Conservation (phyloP, 2,113 vertebrate genomes). For the Hyperopisus bebe region DNA sequence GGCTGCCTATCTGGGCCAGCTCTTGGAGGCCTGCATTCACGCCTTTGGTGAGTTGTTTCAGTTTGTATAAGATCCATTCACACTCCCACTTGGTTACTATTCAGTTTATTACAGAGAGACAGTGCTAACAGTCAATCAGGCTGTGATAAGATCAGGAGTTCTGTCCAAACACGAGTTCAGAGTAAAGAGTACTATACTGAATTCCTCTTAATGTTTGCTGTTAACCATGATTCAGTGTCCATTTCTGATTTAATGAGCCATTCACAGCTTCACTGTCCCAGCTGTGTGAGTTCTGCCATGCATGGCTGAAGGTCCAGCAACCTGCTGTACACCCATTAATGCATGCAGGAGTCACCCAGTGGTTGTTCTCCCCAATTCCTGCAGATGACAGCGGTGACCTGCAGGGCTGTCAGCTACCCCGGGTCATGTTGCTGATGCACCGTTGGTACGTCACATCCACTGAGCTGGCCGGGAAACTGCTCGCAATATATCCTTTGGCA, state of each 20-base stretch:
- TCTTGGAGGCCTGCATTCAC: constrained; percentile 79
- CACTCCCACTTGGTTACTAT: not conserved
- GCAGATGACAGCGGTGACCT: constrained; percentile 79
- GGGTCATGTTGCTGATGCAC: constrained; percentile 92
- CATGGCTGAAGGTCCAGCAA: not conserved
- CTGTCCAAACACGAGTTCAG: not conserved
- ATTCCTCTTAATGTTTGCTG: not conserved
- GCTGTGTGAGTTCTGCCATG: not conserved
- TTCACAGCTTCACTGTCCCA: not conserved
- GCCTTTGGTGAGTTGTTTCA: constrained; percentile 72
- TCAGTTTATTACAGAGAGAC: not conserved
- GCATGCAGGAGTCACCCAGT: not conserved
- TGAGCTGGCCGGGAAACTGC: constrained; percentile 84
- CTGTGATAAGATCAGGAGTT: not conserved
- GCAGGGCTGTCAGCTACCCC: constrained; percentile 69
- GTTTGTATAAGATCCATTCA: not conserved
- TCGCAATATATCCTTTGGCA: constrained; percentile 83
- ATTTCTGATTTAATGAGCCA: not conserved
- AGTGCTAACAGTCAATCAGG: not conserved
- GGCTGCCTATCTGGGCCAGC: constrained; percentile 78
- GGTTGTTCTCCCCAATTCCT: constrained; percentile 38
- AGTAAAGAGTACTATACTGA: not conserved
- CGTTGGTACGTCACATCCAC: constrained; percentile 90
- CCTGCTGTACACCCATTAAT: not conserved
- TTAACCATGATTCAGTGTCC: not conserved